Percentiles rank a stretch among this genome's conserved stretches.
Evolutionary conservation across 2,888 invertebrate species (phyloP).

Genomic region (Pomacea canaliculata): DNA sequence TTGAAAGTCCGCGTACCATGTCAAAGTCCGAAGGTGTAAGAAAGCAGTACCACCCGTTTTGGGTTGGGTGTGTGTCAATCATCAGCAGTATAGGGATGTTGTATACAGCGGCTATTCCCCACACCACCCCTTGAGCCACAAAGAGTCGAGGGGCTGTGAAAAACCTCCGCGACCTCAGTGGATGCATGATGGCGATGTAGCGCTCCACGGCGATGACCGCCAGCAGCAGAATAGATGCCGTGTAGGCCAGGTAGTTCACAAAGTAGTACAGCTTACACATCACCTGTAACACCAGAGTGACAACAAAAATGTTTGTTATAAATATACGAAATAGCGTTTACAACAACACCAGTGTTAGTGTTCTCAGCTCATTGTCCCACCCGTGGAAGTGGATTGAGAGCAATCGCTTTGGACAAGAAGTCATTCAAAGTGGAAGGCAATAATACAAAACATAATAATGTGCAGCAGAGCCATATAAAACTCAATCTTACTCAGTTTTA

Average conservation of each 20-base stretch:
- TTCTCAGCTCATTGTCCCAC: no score
- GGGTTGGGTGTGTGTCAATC: constrained; percentile 73
- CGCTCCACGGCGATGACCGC: constrained; percentile 75
- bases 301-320: no score
- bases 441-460: no score
- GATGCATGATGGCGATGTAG: constrained; percentile 73
- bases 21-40: constrained; percentile 26
- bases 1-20: constrained; percentile 62
- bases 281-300: constrained; percentile 41
- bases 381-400: no score
- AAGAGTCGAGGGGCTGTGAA: constrained; percentile 80
- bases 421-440: no score
- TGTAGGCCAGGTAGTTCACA: constrained; percentile 88
- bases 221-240: constrained; percentile 89
- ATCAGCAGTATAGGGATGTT: constrained; percentile 87
- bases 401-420: no score
- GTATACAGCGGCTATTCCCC: constrained; percentile 86
- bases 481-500: no score
- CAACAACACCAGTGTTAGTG: no score
- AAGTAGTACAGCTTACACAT: constrained; percentile 93
- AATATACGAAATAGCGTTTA: no score
- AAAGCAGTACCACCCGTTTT: constrained; percentile 25
- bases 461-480: background rate
- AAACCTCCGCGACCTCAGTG: constrained; percentile 88
- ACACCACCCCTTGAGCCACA: constrained; percentile 79